These are phyloP conservation scores for Tokudaia tokunoshimensis DNA, from an alignment of 2,797 vertebrate genomes.

Conservation along the genomic window DNA sequence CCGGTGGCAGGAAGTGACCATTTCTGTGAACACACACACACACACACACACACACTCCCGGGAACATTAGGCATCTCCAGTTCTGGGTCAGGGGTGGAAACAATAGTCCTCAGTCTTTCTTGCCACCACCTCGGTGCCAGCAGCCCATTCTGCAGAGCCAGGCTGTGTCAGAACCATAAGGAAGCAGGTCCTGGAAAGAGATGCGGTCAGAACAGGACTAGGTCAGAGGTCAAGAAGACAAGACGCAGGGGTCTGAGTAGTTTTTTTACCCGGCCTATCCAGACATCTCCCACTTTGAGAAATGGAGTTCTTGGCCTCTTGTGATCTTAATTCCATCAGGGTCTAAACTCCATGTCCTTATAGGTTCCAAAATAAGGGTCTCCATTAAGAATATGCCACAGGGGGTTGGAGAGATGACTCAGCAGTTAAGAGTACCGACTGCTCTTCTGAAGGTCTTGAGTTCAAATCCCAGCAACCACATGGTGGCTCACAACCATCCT, in stretches of 20 bases:
- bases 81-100: constrained; percentile 59
- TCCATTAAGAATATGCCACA: accelerated
- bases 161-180: neutral
- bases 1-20: neutral
- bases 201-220: neutral
- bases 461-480: too few species aligned
- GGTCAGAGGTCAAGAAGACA: neutral
- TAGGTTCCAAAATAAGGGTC: accelerated
- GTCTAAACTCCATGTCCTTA: accelerated
- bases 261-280: neutral
- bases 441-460: too few species aligned
- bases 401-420: too few species aligned
- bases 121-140: neutral
- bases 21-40: neutral
- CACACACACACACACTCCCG: neutral
- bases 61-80: neutral
- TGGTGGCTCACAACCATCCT: too few species aligned
- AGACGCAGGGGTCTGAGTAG: accelerated
- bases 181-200: neutral
- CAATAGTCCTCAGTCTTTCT: constrained; percentile 71
- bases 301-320: accelerated
- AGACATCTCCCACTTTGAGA: neutral
- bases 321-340: accelerated
- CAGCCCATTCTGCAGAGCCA: neutral
- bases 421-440: too few species aligned